phyloP scores from a whole-genome alignment of 2,797 vertebrate species.

The Selene dorsalis region DNA sequence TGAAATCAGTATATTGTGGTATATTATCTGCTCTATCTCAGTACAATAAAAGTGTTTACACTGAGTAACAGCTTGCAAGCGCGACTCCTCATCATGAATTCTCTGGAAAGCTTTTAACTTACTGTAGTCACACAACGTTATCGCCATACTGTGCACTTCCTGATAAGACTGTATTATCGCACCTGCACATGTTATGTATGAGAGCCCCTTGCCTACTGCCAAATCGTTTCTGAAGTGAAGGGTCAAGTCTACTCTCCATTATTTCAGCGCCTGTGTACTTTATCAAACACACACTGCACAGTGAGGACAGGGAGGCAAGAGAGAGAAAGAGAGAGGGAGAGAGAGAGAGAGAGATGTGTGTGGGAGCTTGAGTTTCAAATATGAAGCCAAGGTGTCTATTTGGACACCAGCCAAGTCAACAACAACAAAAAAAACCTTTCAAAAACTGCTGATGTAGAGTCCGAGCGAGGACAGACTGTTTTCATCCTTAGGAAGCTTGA shows the following conservation, averaged over 20 bases:
- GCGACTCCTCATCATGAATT: slow-evolving; percentile 7
- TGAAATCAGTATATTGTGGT: slow-evolving; percentile 11
- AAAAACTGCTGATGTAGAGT: slow-evolving; percentile 13
- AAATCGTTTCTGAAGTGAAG: background rate
- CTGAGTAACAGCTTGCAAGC: slow-evolving; percentile 16
- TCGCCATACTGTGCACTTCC: background rate
- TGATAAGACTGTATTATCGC: slow-evolving; percentile 29
- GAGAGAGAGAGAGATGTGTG: slow-evolving; percentile 11
- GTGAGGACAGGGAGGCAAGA: slow-evolving; percentile 22
- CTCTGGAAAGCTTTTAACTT: slow-evolving; percentile 26
- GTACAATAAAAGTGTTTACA: slow-evolving; percentile 24
- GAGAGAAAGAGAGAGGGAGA: slow-evolving; percentile 10
- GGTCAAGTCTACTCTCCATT: background rate
- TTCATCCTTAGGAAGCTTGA: slow-evolving; percentile 31
- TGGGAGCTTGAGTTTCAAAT: slow-evolving; percentile 42
- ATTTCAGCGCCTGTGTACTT: slow-evolving; percentile 11
- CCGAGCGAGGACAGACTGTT: slow-evolving; percentile 25
- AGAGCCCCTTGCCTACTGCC: background rate
- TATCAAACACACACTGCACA: slow-evolving; percentile 6
- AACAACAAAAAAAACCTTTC: slow-evolving; percentile 9
- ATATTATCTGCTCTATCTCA: background rate
- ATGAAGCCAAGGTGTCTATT: slow-evolving; percentile 33
- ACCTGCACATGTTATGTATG: slow-evolving; percentile 10
- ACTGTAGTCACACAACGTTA: slow-evolving; percentile 6
- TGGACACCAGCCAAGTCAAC: slow-evolving; percentile 35